These are phyloP conservation scores for Arctopsyche grandis DNA, from an alignment of 1,140 invertebrate species.

Conservation along the genomic window DNA sequence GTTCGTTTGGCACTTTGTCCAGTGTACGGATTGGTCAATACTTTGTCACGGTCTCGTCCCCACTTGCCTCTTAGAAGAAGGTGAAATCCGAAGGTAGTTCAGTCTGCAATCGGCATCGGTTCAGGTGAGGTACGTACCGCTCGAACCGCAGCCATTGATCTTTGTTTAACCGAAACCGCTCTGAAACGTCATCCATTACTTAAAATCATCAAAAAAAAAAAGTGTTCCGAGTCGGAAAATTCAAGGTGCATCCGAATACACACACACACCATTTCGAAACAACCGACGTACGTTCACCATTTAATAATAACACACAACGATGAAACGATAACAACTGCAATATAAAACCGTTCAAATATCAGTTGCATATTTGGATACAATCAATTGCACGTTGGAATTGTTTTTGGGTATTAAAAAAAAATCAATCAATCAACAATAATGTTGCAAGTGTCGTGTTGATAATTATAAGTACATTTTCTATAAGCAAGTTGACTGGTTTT, in stretches of 20 bases:
- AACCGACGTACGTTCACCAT: too few relatives aligned
- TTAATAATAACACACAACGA: background rate
- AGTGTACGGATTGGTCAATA: conserved; percentile 34
- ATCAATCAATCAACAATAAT: background rate
- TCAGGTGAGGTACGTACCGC: conserved; percentile 12
- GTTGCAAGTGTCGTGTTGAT: conserved; percentile 21
- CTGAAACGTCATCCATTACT: too few relatives aligned
- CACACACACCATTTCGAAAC: background rate
- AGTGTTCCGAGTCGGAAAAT: background rate
- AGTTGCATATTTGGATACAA: too few relatives aligned
- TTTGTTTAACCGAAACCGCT: too few relatives aligned
- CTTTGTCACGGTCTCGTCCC: conserved; percentile 42
- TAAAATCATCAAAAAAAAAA: too few relatives aligned
- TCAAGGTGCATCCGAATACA: background rate
- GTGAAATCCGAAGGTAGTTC: conserved; percentile 44
- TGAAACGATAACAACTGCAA: too few relatives aligned
- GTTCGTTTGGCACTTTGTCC: conserved; percentile 29
- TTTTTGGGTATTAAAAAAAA: too few relatives aligned
- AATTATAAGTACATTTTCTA: conserved; percentile 11
- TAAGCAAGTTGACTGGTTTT: conserved; percentile 23
- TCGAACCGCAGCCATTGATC: background rate
- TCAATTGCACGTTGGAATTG: too few relatives aligned
- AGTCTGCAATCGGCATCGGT: conserved; percentile 38
- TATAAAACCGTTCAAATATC: too few relatives aligned
- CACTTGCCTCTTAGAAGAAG: conserved; percentile 39